Evolutionary conservation across 2,797 vertebrate species (phyloP), one percentile per base, ranked within the genome.

Genomic region (Remorina albescens): DNA sequence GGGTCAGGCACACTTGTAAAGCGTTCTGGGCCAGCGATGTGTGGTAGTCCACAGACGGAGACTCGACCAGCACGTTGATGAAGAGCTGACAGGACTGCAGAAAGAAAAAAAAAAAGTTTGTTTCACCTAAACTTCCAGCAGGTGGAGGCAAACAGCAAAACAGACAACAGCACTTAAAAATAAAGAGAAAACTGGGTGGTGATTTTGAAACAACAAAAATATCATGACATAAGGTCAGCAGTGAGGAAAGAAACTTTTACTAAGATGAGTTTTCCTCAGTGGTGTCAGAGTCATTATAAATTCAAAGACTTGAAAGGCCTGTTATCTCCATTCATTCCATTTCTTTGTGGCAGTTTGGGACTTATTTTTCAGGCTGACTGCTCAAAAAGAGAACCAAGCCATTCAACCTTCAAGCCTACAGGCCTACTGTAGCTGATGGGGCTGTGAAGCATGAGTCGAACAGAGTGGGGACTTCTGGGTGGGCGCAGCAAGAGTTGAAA

Each of bases 31-130:
- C 97, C 89, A 99, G 90, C 0, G 97, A 98, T 51, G 97, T 97
- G 0, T 99, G 97, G 90, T 98, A 98, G 87, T 99, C 98, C 41
- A 99, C 91, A 0, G 97, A 98, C 3, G 97, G 91, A 0, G 96
- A 96, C 88, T 99, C 97, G 42, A 97, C 95, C 6, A 97, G 95
- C 71, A 99, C 97, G 0, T 98, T 99, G 92, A 99, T 99, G 92
- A 99, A 99, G 77, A 99, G 95, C 91, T 99, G 97, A 87, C 97
- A 99, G 60, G 96, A 97, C 98, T 99, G 90, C 42, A 36, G 64
- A 63, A 25, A 63, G 0, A 8, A 44, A 44, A 19, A 44, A 44
- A 6, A 42, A 23, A 15, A 1, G 0, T 6, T 19, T 30, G 8
- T 12, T 71, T 42, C 1, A 10, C 11, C 1, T 5, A 1, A 28